A percentile compares a stretch with the other conserved stretches of the same genome.
These are phyloP conservation scores for Esox masquinongy DNA, from an alignment of 2,797 vertebrate species.

Conservation along the genomic window DNA sequence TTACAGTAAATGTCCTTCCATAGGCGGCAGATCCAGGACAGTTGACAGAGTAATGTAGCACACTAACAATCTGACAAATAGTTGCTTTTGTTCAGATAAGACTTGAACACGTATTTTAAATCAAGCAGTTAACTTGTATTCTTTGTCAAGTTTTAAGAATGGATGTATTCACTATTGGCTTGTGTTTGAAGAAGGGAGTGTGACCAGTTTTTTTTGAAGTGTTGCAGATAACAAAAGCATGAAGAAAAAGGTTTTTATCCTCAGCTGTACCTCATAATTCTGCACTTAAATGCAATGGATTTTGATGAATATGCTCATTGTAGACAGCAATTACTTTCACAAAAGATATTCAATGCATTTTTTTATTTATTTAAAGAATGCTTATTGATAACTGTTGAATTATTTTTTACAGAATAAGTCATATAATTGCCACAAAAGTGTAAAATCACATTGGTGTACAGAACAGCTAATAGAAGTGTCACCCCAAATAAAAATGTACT, in stretches of 20 bases:
- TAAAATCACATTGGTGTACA: background rate
- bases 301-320: background rate
- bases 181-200: background rate
- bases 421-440: background rate
- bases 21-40: background rate
- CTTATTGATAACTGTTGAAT: background rate
- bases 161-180: background rate
- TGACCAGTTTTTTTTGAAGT: conserved; percentile 6
- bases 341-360: background rate
- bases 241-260: background rate
- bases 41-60: background rate
- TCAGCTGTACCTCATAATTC: background rate
- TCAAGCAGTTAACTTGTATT: background rate
- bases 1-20: background rate
- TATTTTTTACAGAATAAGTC: background rate
- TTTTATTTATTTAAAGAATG: background rate
- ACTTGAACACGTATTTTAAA: background rate
- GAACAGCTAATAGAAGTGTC: background rate
- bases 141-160: background rate
- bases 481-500: conserved; percentile 7
- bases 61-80: background rate
- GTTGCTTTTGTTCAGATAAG: background rate
- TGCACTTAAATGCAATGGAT: background rate
- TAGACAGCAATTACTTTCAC: background rate
- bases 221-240: background rate